Evolutionary conservation across 1,140 invertebrate species (phyloP).

Genomic region (Gryon sp.): DNA sequence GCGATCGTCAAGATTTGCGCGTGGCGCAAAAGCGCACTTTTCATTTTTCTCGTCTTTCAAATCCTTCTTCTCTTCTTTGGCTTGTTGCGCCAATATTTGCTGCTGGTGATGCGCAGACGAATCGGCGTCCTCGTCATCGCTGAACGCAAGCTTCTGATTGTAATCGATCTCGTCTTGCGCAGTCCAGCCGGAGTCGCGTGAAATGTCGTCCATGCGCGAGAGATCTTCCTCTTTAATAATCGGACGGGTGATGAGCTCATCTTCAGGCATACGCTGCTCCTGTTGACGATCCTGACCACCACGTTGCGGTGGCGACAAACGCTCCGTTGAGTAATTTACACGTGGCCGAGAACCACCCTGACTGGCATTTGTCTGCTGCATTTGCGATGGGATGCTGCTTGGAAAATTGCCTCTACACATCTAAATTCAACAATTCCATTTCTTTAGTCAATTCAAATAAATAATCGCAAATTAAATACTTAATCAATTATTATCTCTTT

Average conservation of each 20-base stretch:
- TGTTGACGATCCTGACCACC: no score
- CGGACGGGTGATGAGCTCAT: slow-evolving; percentile 83
- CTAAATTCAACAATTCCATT: slow-evolving; percentile 50
- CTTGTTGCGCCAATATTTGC: slow-evolving; percentile 48
- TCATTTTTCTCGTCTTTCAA: slow-evolving; percentile 59
- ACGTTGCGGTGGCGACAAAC: slow-evolving; percentile 68
- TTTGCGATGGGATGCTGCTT: slow-evolving; percentile 75
- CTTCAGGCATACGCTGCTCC: slow-evolving; percentile 68
- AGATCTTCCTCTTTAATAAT: slow-evolving; percentile 96
- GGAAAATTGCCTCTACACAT: slow-evolving; percentile 79
- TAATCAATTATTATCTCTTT: no score
- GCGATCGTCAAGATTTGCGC: slow-evolving; percentile 10
- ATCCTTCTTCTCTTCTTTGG: slow-evolving; percentile 68
- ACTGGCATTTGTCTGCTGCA: slow-evolving; percentile 71
- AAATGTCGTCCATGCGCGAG: slow-evolving; percentile 93
- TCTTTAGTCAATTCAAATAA: no score
- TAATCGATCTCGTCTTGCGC: slow-evolving; percentile 96
- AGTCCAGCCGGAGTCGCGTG: slow-evolving; percentile 93
- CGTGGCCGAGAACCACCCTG: slow-evolving; percentile 73
- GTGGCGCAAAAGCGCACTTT: slow-evolving; percentile 22
- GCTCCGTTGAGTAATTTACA: slow-evolving; percentile 76
- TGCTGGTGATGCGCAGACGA: slow-evolving; percentile 38
- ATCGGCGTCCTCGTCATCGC: slow-evolving; percentile 91
- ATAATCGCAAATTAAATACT: no score
- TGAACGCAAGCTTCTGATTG: slow-evolving; percentile 96